phyloP scores from a whole-genome alignment of 2,113 vertebrate species.

The Upupa epops region DNA sequence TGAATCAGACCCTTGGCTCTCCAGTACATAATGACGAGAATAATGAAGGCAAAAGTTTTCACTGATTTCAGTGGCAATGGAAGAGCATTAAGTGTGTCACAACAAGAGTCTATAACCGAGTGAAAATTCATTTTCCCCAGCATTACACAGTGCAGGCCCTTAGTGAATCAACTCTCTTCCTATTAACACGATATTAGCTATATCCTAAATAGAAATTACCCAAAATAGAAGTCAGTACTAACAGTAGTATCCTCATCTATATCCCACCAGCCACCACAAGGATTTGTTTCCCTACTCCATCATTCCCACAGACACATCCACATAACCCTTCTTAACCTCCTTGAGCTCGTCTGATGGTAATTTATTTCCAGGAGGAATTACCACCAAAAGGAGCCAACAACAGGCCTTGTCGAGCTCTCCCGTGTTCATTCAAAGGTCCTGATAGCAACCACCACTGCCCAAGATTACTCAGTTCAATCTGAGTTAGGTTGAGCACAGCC shows the following conservation, averaged over 20 bases:
- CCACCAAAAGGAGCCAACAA: not conserved
- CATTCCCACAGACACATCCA: not conserved
- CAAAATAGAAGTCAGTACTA: not conserved
- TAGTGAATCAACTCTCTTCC: not conserved
- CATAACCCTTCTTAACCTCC: not conserved
- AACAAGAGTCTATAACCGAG: not conserved
- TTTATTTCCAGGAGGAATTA: not conserved
- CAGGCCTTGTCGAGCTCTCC: not conserved
- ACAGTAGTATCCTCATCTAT: not conserved
- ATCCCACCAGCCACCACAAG: not conserved
- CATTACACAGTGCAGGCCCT: not conserved
- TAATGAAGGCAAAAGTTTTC: not conserved
- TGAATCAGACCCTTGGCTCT: not conserved
- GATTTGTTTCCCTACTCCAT: not conserved
- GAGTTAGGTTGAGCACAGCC: not conserved
- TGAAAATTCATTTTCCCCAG: not conserved
- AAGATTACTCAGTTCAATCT: not conserved
- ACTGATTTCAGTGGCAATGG: not conserved
- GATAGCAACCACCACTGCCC: accelerated
- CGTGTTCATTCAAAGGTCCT: not conserved
- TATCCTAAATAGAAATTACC: not conserved
- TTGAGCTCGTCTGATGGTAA: not conserved
- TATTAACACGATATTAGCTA: not conserved
- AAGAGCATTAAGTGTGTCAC: not conserved
- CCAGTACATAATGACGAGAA: not conserved